Evolutionary conservation across 1,140 invertebrate species (phyloP), one percentile per base, ranked within the genome.

Genomic region (Scaptomyza graminum): DNA sequence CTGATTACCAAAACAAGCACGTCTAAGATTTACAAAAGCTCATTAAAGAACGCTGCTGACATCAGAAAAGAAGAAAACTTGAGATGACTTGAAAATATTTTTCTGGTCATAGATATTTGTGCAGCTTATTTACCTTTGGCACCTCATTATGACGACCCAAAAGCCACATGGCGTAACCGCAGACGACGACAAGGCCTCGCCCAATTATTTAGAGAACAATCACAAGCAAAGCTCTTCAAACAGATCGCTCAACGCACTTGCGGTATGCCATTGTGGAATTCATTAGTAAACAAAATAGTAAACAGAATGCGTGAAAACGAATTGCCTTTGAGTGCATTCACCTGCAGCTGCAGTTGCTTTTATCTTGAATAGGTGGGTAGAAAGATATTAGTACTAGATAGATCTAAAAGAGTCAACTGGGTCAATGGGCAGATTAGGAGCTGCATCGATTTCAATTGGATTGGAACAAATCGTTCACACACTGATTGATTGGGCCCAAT

Each of bases 231-330:
- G 55, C 77, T 77, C 73, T 73, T 69, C 79, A 81, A 81, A 83
- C 65, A 63, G 62, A 76, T 73, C 64, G 57, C 72, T 50, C 62
- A 57, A 31, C 67, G 54, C 75, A 68, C 62, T 55, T 56, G 44
- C 25, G 46, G 69, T 67, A 60, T 65, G 67, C 64, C 76, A 74
- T 79, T 75, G 78, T 76, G 78, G 65, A 44, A 76, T 76, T 90
- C 87, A 88, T 81, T 90, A 90, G 82, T 73, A 90, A 83, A 79
- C 78, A 85, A 85, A 90, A 90, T 69, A 88, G 47, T 46, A 60
- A 60, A 44, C 56, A 67, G 55, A 69, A 62, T 63, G 15, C 43
- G 50, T 31, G 13, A 9, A 31, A 34, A 34, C 4, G 22, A 39
- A 31, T 31, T 5, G 31, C 43, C 13, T 41, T 43, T 7, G 50